Evolutionary conservation across 2,888 invertebrate species (phyloP).

Genomic region (Kryphioiulus occultus): DNA sequence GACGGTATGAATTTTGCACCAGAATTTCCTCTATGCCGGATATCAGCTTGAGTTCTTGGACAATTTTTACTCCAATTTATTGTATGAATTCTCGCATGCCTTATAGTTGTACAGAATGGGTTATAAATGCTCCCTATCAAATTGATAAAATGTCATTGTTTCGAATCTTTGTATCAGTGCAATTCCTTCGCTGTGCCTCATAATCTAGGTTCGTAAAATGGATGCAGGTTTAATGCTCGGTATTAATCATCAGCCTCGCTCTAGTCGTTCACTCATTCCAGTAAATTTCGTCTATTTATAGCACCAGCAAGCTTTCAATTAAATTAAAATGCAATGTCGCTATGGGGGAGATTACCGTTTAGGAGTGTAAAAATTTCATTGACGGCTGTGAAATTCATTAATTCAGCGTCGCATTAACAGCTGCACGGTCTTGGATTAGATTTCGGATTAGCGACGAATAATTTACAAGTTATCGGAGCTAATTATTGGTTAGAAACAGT

Average conservation of each 20-base stretch:
- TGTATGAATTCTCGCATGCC: no score
- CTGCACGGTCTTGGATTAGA: background rate
- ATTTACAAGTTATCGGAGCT: background rate
- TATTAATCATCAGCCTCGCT: background rate
- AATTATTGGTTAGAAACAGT: background rate
- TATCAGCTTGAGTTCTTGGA: no score
- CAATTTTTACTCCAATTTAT: no score
- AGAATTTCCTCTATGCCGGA: no score
- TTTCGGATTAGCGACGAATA: background rate
- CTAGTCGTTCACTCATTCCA: background rate
- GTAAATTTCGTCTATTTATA: background rate
- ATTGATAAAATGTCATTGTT: no score
- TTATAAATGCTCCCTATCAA: no score
- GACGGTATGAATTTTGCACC: no score
- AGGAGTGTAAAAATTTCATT: background rate
- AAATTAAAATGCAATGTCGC: background rate
- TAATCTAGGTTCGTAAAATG: background rate
- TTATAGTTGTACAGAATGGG: no score
- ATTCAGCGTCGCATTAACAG: background rate
- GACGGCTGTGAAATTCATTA: background rate
- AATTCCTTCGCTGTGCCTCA: background rate
- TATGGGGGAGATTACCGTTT: background rate
- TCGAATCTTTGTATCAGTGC: background rate
- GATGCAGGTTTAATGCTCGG: background rate
- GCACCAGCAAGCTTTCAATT: background rate